These are phyloP conservation scores for Perognathus longimembris DNA, from an alignment of 2,113 vertebrate genomes.

Conservation along the genomic window DNA sequence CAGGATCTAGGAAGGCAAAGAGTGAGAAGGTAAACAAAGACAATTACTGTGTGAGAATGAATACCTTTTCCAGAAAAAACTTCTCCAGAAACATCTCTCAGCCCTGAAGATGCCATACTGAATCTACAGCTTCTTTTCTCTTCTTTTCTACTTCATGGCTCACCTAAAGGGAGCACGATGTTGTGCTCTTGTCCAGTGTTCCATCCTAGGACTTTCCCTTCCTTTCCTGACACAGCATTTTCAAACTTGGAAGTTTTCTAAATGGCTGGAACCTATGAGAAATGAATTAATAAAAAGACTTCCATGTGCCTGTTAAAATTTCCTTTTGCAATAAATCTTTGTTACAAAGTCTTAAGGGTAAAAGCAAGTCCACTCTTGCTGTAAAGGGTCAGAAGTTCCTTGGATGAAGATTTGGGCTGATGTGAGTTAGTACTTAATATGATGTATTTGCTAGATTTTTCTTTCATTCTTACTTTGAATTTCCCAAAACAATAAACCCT, in stretches of 20 bases:
- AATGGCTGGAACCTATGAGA: not conserved
- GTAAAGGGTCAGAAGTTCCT: not conserved
- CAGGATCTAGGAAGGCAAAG: too few species aligned
- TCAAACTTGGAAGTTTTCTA: not conserved
- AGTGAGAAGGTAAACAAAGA: not conserved
- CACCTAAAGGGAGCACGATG: rapidly evolving
- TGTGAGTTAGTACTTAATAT: not conserved
- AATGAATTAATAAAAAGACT: not conserved
- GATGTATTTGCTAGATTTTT: not conserved
- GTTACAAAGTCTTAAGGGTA: not conserved
- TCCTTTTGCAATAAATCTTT: not conserved
- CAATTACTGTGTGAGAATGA: not conserved
- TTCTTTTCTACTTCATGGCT: not conserved
- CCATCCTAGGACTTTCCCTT: not conserved
- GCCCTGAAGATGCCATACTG: not conserved
- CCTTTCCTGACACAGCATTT: not conserved
- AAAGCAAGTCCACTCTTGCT: not conserved
- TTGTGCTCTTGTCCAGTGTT: not conserved
- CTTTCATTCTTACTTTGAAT: not conserved
- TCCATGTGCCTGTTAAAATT: not conserved
- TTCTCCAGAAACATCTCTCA: not conserved
- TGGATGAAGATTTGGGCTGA: not conserved
- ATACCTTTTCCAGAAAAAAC: not conserved
- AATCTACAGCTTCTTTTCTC: not conserved
- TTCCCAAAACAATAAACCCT: not conserved